These are phyloP conservation scores for Lethenteron camtschaticum DNA, from an alignment of 2,113 vertebrate species.

Conservation along the genomic window DNA sequence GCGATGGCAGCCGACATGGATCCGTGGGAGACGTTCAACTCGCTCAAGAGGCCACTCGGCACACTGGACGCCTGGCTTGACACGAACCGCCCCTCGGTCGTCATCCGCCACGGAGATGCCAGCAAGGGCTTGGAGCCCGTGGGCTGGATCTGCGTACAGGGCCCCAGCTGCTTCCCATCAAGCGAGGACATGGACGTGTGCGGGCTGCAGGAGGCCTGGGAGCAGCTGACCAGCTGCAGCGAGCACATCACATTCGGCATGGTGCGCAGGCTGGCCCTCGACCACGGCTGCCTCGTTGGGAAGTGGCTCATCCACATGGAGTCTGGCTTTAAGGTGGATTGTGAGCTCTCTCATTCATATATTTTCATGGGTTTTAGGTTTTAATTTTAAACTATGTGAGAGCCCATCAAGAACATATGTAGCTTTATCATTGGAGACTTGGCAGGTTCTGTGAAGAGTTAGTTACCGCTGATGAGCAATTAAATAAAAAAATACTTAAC, in stretches of 20 bases:
- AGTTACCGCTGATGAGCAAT: too few species aligned
- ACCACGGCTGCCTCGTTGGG: conserved; percentile 38
- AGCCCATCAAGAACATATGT: too few species aligned
- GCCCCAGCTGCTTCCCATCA: conserved; percentile 18
- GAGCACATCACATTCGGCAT: conserved; percentile 32
- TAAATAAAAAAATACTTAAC: too few species aligned
- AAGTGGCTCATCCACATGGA: conserved; percentile 69
- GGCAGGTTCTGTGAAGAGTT: too few species aligned
- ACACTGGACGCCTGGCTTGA: conserved; percentile 54
- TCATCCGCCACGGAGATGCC: conserved; percentile 32
- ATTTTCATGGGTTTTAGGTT: too few species aligned
- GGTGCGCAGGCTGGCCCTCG: conserved; percentile 48
- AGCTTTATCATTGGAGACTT: too few species aligned
- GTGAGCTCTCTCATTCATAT: too few species aligned
- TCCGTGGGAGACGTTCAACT: conserved; percentile 55
- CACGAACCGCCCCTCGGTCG: conserved; percentile 46
- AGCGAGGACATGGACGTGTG: conserved; percentile 19
- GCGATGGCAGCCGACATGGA: conserved; percentile 68
- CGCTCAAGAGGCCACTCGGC: conserved; percentile 28
- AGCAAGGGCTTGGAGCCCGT: conserved; percentile 24
- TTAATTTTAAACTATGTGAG: too few species aligned
- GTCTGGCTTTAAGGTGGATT: conserved; percentile 53
- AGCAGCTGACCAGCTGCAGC: conserved; percentile 32
- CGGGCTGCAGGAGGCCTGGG: conserved; percentile 53
- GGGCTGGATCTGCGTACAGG: conserved; percentile 45